phyloP scores from a whole-genome alignment of 2,113 vertebrate genomes.

The Columba livia region DNA sequence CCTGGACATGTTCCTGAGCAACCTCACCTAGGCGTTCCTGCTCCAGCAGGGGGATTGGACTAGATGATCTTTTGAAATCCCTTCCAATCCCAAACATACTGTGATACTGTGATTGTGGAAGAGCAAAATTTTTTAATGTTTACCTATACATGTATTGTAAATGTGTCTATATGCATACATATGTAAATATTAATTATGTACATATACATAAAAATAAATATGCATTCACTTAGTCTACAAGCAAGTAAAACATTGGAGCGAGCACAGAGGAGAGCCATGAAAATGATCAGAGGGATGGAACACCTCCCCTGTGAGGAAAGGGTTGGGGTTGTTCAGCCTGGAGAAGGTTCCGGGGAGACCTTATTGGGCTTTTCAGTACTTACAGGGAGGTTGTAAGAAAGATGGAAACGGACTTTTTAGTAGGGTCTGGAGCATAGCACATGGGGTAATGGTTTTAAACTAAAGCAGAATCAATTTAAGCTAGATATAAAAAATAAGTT shows the following conservation, averaged over 20 bases:
- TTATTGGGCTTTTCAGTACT: not conserved
- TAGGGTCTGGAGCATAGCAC: rapidly evolving
- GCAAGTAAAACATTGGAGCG: rapidly evolving
- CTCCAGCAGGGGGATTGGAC: too few species aligned
- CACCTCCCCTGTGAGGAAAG: not conserved
- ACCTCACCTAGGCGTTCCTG: too few species aligned
- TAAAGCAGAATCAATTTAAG: not conserved
- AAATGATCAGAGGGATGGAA: not conserved
- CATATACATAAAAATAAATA: not conserved
- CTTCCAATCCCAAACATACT: too few species aligned
- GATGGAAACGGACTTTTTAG: not conserved
- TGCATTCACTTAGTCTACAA: not conserved
- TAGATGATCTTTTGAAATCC: too few species aligned
- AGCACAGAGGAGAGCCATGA: not conserved
- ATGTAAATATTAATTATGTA: not conserved
- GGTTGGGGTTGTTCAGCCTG: not conserved
- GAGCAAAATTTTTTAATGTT: not conserved
- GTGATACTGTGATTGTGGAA: not conserved
- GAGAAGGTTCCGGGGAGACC: not conserved
- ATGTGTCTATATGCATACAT: not conserved
- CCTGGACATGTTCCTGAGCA: too few species aligned
- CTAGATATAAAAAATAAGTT: not conserved
- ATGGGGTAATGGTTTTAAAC: not conserved
- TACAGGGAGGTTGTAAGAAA: not conserved
- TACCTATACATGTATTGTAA: not conserved